These are phyloP conservation scores for Hylomyscus alleni DNA, from an alignment of 2,797 vertebrate species.

Conservation along the genomic window DNA sequence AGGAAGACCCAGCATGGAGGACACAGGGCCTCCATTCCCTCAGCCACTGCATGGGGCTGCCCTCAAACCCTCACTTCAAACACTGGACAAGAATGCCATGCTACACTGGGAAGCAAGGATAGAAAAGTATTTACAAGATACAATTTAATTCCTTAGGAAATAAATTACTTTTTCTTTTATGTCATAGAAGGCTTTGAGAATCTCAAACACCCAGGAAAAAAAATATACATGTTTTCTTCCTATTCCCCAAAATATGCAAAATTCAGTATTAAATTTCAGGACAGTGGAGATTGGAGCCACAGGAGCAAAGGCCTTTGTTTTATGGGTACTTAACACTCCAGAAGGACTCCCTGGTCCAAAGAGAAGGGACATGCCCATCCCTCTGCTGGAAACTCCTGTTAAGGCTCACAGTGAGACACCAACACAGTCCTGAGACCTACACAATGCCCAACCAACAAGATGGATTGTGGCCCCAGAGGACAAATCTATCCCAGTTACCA, in stretches of 20 bases:
- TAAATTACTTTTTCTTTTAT: not conserved
- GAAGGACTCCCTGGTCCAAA: not conserved
- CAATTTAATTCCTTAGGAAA: not conserved
- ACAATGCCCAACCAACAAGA: not conserved
- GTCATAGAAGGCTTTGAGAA: not conserved
- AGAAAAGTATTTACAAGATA: not conserved
- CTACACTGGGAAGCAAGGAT: not conserved
- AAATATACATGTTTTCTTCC: not conserved
- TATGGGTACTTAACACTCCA: not conserved
- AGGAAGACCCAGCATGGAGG: not conserved
- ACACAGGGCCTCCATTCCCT: not conserved
- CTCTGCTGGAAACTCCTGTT: not conserved
- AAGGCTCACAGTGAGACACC: not conserved
- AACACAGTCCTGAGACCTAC: not conserved
- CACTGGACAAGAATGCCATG: not conserved
- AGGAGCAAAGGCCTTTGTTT: not conserved
- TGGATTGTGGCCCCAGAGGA: not conserved
- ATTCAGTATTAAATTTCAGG: not conserved
- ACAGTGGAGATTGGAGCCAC: fast-evolving
- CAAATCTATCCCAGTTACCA: not conserved
- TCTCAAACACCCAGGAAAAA: not conserved
- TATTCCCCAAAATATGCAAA: not conserved
- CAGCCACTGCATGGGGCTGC: not conserved
- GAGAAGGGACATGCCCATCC: not conserved
- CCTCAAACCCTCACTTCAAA: not conserved